Conservation (phyloP, 2,113 vertebrate genomes). For the Scytalopus superciliaris region DNA sequence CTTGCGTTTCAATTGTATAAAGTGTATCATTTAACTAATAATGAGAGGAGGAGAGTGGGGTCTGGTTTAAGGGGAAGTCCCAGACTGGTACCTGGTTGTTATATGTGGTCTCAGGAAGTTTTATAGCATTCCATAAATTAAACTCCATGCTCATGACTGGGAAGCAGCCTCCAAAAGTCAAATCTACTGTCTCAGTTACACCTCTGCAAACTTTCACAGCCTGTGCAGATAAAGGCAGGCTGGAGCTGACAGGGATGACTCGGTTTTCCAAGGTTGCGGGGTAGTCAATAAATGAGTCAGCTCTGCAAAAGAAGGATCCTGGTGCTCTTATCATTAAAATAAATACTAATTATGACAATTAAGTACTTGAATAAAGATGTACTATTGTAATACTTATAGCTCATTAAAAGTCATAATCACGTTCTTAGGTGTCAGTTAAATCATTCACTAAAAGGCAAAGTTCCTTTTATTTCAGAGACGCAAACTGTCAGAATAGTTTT, state of each 20-base stretch:
- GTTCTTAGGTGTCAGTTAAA: background rate
- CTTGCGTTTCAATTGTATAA: background rate
- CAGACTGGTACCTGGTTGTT: background rate
- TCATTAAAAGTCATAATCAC: background rate
- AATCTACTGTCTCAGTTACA: background rate
- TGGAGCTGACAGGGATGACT: background rate
- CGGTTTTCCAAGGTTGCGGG: background rate
- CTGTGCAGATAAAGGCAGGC: background rate
- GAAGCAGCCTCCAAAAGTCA: background rate
- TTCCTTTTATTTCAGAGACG: background rate
- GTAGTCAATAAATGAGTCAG: background rate
- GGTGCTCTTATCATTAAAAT: background rate
- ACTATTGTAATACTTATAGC: background rate
- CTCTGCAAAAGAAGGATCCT: background rate
- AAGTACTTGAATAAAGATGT: background rate
- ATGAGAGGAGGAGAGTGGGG: background rate
- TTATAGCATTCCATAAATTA: background rate
- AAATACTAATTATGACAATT: background rate
- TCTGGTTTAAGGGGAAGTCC: background rate
- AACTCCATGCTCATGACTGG: background rate
- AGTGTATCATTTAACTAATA: background rate
- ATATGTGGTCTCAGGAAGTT: background rate
- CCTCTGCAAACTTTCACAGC: background rate
- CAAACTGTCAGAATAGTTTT: background rate
- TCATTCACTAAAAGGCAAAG: background rate